Evolutionary conservation across 2,888 invertebrate species (phyloP).

Genomic region (Epinotia brunnichana): DNA sequence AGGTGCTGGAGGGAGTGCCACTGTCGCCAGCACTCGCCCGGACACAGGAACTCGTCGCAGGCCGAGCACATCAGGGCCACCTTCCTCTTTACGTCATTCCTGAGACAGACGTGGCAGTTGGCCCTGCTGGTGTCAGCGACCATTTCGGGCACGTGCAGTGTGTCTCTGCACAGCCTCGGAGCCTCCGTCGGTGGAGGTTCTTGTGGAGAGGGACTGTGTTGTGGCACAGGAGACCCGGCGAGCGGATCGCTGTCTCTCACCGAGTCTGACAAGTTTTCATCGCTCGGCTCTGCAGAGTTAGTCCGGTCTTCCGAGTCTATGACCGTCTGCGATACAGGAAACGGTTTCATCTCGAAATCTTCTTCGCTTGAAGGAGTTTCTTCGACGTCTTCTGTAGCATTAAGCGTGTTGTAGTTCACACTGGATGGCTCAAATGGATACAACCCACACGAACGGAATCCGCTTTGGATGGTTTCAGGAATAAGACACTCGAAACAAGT

Average conservation of each 20-base stretch:
- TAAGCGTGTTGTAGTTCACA: background rate
- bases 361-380: background rate
- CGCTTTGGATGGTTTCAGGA: constrained; percentile 6
- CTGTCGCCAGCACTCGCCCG: background rate
- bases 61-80: background rate
- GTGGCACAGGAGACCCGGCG: background rate
- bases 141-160: background rate
- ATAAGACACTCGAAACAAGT: background rate
- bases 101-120: background rate
- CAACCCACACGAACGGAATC: background rate
- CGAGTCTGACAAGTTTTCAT: background rate
- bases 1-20: background rate
- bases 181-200: background rate
- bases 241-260: background rate
- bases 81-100: background rate
- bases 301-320: background rate
- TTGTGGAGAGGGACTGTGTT: background rate
- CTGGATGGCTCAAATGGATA: background rate
- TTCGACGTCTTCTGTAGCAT: background rate
- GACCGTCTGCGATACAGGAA: background rate
- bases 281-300: background rate
- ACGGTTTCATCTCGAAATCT: background rate
- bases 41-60: background rate
- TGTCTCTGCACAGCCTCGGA: background rate
- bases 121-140: background rate